Evolutionary conservation across 2,888 invertebrate species (phyloP).

Genomic region (Agonum fuliginosum): DNA sequence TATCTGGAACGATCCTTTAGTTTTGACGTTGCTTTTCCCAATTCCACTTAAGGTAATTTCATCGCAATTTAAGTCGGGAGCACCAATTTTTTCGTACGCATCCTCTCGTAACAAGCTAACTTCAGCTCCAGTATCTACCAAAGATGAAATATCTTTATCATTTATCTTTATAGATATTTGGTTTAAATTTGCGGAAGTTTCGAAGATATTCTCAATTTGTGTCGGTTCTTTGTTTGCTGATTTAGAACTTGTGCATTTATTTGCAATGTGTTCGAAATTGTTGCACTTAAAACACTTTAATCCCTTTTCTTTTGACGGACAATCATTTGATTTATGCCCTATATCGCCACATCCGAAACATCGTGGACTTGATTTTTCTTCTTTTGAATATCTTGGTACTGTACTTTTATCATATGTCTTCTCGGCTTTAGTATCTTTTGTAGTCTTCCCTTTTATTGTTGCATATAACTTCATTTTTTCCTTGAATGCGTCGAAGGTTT

Average conservation of each 20-base stretch:
- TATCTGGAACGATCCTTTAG: not conserved
- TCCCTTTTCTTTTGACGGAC: too few relatives aligned
- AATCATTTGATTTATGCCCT: not conserved
- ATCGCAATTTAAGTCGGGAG: not conserved
- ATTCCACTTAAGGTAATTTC: constrained; percentile 7
- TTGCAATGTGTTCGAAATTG: too few relatives aligned
- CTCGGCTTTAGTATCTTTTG: constrained; percentile 4
- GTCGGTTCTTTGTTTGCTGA: too few relatives aligned
- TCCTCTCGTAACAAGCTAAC: constrained; percentile 22
- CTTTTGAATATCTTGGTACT: not conserved
- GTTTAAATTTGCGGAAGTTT: not conserved
- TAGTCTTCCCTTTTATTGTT: constrained; percentile 24
- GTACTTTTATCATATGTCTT: not conserved
- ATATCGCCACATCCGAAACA: constrained; percentile 3
- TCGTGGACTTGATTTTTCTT: not conserved
- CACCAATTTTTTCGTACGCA: not conserved
- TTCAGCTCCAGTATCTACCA: constrained; percentile 2
- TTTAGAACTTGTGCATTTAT: too few relatives aligned
- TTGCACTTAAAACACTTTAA: too few relatives aligned
- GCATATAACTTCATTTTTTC: constrained; percentile 40
- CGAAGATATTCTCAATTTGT: too few relatives aligned
- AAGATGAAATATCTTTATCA: not conserved
- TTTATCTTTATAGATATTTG: not conserved
- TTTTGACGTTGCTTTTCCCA: not conserved
- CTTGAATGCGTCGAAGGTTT: constrained; percentile 27